These are phyloP conservation scores for Sebastiscus albofasciatus DNA, from an alignment of 2,797 vertebrate species.

Conservation along the genomic window DNA sequence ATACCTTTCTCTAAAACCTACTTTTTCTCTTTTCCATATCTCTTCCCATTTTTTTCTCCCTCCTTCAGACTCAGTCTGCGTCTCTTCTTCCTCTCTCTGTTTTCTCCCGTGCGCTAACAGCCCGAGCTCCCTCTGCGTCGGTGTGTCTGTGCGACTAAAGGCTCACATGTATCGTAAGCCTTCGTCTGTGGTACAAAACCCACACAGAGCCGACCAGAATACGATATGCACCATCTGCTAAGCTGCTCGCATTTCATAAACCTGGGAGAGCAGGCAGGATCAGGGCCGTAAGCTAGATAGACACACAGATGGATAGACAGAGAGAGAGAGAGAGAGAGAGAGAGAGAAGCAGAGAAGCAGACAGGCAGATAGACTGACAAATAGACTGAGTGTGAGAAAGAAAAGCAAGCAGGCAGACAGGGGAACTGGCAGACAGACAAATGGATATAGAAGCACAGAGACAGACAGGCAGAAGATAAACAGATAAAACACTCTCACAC, in stretches of 20 bases:
- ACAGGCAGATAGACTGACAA: conserved; percentile 27
- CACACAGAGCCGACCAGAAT: conserved; percentile 73
- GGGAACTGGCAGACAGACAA: conserved; percentile 41
- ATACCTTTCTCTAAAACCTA: not conserved
- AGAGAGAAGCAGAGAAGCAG: not conserved
- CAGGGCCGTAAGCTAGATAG: conserved; percentile 73
- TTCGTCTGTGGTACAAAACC: conserved; percentile 79
- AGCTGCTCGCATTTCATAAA: conserved; percentile 79
- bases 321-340: conserved; percentile 22
- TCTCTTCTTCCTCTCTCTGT: conserved; percentile 32
- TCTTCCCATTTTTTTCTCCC: not conserved
- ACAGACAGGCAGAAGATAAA: conserved; percentile 54
- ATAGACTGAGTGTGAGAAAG: conserved; percentile 28
- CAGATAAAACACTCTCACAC: conserved; percentile 13
- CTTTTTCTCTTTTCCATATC: not conserved
- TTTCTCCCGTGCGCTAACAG: conserved; percentile 53
- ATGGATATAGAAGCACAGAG: conserved; percentile 35
- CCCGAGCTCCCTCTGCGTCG: conserved; percentile 63
- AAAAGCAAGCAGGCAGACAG: conserved; percentile 17
- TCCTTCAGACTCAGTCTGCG: conserved; percentile 19
- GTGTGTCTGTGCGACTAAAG: conserved; percentile 69
- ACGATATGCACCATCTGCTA: conserved; percentile 80
- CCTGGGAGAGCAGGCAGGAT: conserved; percentile 76
- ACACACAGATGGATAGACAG: conserved; percentile 69
- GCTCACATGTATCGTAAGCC: conserved; percentile 77